Percentiles rank a stretch among this genome's conserved stretches.
phyloP scores from a whole-genome alignment of 2,113 vertebrate genomes.

The Charina bottae region DNA sequence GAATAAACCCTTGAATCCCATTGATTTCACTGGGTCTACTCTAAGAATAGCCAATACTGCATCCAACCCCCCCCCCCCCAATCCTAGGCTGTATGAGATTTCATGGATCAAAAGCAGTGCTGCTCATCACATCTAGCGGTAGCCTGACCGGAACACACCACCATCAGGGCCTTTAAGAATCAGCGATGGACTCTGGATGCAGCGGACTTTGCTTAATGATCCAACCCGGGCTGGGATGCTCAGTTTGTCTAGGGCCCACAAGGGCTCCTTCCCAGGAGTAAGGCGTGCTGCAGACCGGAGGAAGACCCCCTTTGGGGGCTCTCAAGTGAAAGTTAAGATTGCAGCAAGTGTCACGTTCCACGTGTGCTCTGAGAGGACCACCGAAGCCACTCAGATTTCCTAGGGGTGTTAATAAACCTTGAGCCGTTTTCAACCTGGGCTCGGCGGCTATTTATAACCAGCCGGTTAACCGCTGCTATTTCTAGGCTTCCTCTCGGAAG shows the following conservation, averaged over 20 bases:
- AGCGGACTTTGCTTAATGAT: not conserved
- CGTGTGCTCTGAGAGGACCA: not conserved
- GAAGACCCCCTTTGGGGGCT: too few species aligned
- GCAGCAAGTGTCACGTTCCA: not conserved
- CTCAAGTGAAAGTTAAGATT: not conserved
- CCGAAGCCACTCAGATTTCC: not conserved
- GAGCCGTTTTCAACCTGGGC: not conserved
- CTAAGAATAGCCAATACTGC: not conserved
- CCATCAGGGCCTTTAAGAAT: not conserved
- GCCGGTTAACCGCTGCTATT: constrained; percentile 23
- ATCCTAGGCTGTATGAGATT: not conserved
- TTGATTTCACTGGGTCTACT: not conserved
- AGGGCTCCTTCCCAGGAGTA: not conserved
- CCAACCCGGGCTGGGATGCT: too few species aligned
- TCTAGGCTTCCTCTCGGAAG: not conserved
- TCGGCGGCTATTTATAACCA: constrained; percentile 30
- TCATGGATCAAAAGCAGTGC: not conserved
- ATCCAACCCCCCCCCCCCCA: not conserved
- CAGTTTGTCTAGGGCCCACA: not conserved
- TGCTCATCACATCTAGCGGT: not conserved
- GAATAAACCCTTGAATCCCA: not conserved
- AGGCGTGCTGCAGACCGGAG: not conserved
- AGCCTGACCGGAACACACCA: not conserved
- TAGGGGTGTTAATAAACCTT: constrained; percentile 1
- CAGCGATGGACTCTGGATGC: not conserved